Evolutionary conservation across 2,113 vertebrate genomes (phyloP).

Genomic region (human (Homo sapiens)): DNA sequence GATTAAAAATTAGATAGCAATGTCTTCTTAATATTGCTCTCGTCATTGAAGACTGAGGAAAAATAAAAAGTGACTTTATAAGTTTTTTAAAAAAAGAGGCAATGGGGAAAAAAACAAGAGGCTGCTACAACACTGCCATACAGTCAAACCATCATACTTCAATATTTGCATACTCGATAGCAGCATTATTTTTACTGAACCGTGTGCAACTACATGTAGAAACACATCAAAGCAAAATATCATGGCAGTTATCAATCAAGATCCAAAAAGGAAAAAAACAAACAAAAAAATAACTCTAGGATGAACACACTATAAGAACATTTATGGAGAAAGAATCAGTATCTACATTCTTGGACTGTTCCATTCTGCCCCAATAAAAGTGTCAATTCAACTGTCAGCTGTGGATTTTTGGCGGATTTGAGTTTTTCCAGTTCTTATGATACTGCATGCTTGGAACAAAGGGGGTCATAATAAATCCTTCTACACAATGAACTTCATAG

Average conservation of each 20-base stretch:
- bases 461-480: slow-evolving; percentile 85
- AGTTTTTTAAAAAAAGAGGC: slow-evolving; percentile 62
- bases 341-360: slow-evolving; percentile 85
- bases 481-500: slow-evolving; percentile 87
- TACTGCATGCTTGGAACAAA: slow-evolving; percentile 89
- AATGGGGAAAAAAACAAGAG: slow-evolving; percentile 60
- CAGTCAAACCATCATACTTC: slow-evolving; percentile 81
- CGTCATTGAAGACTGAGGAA: slow-evolving; percentile 86
- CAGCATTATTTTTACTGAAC: slow-evolving; percentile 88
- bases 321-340: slow-evolving; percentile 78
- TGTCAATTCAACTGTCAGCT: slow-evolving; percentile 77
- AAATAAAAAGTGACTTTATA: slow-evolving; percentile 81
- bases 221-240: slow-evolving; percentile 84
- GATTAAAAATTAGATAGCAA: slow-evolving; percentile 86
- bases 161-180: slow-evolving; percentile 87
- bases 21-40: slow-evolving; percentile 90
- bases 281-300: slow-evolving; percentile 75
- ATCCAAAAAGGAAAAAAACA: slow-evolving; percentile 73
- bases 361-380: slow-evolving; percentile 80
- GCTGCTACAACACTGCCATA: slow-evolving; percentile 86
- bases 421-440: slow-evolving; percentile 87
- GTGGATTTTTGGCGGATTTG: slow-evolving; percentile 80
- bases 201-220: slow-evolving; percentile 84
- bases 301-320: slow-evolving; percentile 82
- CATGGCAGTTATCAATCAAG: slow-evolving; percentile 82